Conservation (phyloP, 2,113 vertebrate genomes). For the Anarhynchus alexandrinus region DNA sequence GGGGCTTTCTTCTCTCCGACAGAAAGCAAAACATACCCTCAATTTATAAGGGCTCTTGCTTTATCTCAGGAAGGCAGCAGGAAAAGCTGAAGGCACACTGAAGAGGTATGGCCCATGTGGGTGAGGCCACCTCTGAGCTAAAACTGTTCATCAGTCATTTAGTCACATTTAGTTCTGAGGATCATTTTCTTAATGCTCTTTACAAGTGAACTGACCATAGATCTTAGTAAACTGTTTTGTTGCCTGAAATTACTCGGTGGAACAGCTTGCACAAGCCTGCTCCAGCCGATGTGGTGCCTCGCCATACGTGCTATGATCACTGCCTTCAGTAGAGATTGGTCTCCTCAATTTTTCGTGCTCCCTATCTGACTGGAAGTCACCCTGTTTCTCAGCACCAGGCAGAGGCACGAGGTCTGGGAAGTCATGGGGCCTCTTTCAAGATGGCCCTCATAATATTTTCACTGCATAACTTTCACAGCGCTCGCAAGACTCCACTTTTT, state of each 20-base stretch:
- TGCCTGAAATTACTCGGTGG: background rate
- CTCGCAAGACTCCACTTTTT: background rate
- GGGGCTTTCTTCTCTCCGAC: background rate
- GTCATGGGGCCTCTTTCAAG: background rate
- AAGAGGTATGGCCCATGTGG: background rate
- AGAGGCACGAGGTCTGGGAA: background rate
- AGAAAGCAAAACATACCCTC: background rate
- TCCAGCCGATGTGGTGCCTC: rapidly evolving
- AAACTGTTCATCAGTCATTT: background rate
- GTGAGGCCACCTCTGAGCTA: background rate
- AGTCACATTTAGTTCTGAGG: background rate
- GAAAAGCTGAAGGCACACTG: background rate
- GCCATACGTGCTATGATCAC: rapidly evolving
- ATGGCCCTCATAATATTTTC: background rate
- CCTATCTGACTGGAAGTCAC: background rate
- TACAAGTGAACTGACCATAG: background rate
- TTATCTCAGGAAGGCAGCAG: background rate
- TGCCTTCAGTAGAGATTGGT: background rate
- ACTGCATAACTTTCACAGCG: background rate
- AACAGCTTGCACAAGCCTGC: background rate
- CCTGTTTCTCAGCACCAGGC: background rate
- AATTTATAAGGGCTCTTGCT: background rate
- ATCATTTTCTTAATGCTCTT: background rate
- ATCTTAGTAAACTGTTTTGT: background rate
- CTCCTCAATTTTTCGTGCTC: background rate